A percentile compares a stretch with the other conserved stretches of the same genome.
These are phyloP conservation scores for Noturus placidus DNA, from an alignment of 2,113 vertebrate species.

Conservation along the genomic window DNA sequence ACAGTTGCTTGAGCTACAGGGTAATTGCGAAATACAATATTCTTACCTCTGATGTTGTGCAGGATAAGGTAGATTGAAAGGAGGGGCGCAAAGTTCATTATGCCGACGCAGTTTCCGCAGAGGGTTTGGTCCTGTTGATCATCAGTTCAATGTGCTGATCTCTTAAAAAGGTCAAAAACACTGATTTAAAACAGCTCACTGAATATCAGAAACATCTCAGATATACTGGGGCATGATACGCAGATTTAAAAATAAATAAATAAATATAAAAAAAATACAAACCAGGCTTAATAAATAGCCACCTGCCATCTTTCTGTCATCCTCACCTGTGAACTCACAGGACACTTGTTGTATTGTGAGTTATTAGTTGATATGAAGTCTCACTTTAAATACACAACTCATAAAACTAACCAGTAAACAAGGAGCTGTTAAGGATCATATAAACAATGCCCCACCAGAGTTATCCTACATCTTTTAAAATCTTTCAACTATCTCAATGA, in stretches of 20 bases:
- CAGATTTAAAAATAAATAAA: background rate
- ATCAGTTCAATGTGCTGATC: conserved; percentile 22
- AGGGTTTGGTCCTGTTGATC: conserved; percentile 1
- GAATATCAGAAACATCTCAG: background rate
- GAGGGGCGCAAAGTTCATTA: conserved; percentile 43
- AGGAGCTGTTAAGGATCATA: background rate
- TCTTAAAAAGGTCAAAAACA: background rate
- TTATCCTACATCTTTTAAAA: background rate
- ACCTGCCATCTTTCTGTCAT: background rate
- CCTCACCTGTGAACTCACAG: background rate
- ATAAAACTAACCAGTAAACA: background rate
- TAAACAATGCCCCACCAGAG: background rate
- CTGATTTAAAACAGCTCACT: background rate
- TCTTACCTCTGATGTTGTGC: conserved; percentile 44
- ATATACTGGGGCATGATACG: background rate
- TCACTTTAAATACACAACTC: background rate
- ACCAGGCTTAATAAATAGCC: background rate
- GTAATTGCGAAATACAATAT: conserved; percentile 8
- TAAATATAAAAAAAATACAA: background rate
- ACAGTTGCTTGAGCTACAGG: background rate
- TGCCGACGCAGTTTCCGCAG: conserved; percentile 7
- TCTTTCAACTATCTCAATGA: background rate
- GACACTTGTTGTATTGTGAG: background rate
- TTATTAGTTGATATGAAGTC: background rate
- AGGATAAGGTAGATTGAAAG: conserved; percentile 30